phyloP scores from a whole-genome alignment of 2,888 invertebrate species.

The Chrysina gloriosa region DNA sequence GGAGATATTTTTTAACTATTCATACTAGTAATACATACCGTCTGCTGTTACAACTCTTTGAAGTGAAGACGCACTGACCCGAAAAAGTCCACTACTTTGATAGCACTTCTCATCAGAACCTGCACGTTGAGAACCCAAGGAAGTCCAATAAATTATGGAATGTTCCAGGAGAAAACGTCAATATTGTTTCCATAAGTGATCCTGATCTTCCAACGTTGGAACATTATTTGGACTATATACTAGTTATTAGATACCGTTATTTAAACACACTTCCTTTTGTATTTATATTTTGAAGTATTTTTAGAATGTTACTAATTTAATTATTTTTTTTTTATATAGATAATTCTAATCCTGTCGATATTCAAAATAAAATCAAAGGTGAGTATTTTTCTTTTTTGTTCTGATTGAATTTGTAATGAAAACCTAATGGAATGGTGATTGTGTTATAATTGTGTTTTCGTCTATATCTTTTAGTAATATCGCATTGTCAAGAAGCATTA shows the following conservation, averaged over 20 bases:
- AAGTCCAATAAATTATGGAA: too few relatives aligned
- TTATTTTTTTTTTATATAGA: conserved; percentile 48
- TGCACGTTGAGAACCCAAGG: neutral
- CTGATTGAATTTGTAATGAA: conserved; percentile 14
- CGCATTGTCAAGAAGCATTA: conserved; percentile 63
- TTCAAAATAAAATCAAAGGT: conserved; percentile 64
- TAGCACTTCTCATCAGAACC: too few relatives aligned
- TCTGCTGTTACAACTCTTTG: too few relatives aligned
- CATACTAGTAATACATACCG: too few relatives aligned
- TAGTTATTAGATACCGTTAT: neutral
- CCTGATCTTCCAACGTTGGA: neutral
- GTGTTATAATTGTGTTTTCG: conserved; percentile 31
- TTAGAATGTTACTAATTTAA: conserved; percentile 17
- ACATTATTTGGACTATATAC: neutral
- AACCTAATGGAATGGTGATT: neutral
- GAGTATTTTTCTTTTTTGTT: conserved; percentile 51
- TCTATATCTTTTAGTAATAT: conserved; percentile 60
- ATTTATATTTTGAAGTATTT: conserved; percentile 3
- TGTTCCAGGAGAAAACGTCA: too few relatives aligned
- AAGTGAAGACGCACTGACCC: too few relatives aligned
- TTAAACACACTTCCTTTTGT: conserved; percentile 2
- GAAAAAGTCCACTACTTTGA: too few relatives aligned
- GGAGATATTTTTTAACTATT: too few relatives aligned
- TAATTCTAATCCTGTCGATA: conserved; percentile 55
- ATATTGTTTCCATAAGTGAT: neutral